Conservation (phyloP, 2,113 vertebrate genomes). For the Coptodon rendalli region DNA sequence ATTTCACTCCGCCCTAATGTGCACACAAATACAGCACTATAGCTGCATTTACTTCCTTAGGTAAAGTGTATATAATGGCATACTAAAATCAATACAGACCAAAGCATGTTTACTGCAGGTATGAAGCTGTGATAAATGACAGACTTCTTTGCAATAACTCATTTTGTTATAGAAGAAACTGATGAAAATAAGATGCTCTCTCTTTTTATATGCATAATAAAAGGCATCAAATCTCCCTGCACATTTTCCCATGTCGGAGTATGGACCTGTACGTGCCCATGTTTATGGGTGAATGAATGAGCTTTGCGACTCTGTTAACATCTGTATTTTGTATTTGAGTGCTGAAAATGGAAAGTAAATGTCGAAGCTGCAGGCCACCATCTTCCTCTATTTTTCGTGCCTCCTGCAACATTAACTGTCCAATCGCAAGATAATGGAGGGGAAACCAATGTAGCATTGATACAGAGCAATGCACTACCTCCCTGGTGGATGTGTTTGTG, state of each 20-base stretch:
- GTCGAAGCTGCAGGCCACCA: background rate
- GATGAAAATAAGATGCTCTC: background rate
- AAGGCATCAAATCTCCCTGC: background rate
- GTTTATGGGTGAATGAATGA: background rate
- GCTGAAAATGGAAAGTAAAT: constrained; percentile 30
- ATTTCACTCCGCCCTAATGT: background rate
- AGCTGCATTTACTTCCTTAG: background rate
- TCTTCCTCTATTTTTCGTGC: constrained; percentile 21
- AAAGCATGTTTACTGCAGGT: constrained; percentile 40
- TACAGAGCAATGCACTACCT: background rate
- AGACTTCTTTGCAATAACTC: constrained; percentile 26
- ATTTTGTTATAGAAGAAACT: background rate
- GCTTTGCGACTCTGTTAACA: background rate
- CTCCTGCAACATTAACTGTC: constrained; percentile 55
- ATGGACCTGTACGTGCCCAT: background rate
- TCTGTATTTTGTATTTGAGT: background rate
- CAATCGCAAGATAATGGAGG: constrained; percentile 56
- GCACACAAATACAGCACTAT: background rate
- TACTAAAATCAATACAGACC: constrained; percentile 1
- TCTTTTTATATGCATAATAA: constrained; percentile 28
- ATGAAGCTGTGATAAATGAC: constrained; percentile 36
- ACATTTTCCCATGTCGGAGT: background rate
- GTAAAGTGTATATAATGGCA: background rate
- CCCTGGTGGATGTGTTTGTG: background rate
- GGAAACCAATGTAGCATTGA: constrained; percentile 34